Conservation (phyloP, 2,888 invertebrate species). For the Dione juno region DNA sequence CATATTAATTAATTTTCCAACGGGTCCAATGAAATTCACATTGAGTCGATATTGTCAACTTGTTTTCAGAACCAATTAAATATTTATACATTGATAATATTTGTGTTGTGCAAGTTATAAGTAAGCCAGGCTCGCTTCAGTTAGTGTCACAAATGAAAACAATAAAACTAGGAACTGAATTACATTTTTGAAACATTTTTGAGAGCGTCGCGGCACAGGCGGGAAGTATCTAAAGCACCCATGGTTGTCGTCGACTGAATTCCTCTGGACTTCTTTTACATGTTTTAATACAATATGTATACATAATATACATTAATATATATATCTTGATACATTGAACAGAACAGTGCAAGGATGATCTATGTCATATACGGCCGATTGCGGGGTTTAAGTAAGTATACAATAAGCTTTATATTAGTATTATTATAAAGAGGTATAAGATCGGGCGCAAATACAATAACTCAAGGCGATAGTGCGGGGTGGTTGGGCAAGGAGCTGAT, state of each 20-base stretch:
- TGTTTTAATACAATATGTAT: no score
- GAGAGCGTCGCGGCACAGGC: no score
- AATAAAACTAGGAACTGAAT: background rate
- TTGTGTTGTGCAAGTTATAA: constrained; percentile 5
- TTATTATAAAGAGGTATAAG: constrained; percentile 10
- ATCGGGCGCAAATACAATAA: constrained; percentile 9
- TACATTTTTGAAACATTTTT: background rate
- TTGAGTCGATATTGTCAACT: constrained; percentile 17
- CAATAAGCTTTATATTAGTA: background rate
- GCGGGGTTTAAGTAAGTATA: no score
- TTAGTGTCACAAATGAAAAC: background rate
- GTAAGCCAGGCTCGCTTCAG: background rate
- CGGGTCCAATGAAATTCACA: background rate
- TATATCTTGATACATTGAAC: no score
- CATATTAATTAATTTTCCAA: background rate
- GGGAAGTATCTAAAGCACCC: no score
- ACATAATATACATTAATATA: no score
- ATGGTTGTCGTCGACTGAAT: no score
- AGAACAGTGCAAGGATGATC: no score
- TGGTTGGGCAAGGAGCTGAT: background rate
- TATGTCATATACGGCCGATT: no score
- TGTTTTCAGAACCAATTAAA: constrained; percentile 16
- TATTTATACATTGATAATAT: constrained; percentile 12
- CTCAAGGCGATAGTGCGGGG: constrained; percentile 12
- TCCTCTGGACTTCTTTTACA: no score